Evolutionary conservation across 2,797 vertebrate genomes (phyloP), one percentile per base, ranked within the genome.

Genomic region (Coranthus polyacanthus): DNA sequence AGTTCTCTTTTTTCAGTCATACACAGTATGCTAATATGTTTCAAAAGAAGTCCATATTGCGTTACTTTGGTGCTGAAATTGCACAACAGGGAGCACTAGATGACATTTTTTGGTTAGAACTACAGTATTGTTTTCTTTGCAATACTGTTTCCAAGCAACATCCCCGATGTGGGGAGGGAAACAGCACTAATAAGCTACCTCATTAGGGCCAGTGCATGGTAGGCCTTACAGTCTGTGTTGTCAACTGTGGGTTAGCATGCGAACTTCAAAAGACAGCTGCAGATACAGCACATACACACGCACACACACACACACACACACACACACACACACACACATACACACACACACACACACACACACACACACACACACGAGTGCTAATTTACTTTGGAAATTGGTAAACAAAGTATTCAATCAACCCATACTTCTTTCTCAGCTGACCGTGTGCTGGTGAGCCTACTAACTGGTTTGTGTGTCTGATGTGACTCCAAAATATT

Each of bases 151-250:
- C 86, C 78, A 84, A 82, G 90, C 88, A 91, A 87, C 87, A 85
- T 84, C 63, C 78, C 70, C 12, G 18, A 71, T 78, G 82, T 83
- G 78, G 76, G 58, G 63, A 69, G 78, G 56, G 72, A 84, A 87
- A 66, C 82, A 22, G 69, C 66, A 4, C 86, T 91, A 92, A 92
- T 92, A 91, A 92, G 91, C 84, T 68, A 21, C 82, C 91, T 92
- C 89, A 89, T 92, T 91, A 92, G 81, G 61, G 75, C 64, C 21
- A 44, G 62, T 50, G 58, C 81, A 63, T 81, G 82, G 84, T 84
- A 81, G 84, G 87, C 78, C 84, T 76, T 76, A 55, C 43, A 50
- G 78, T 86, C 64, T 66, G 71, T 69, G 78, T 82, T 84, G 89
- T 87, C 88, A 89, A 55, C 82, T 42, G 79, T 70, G 75, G 74